Evolutionary conservation across 2,888 invertebrate species (phyloP), one percentile per base, ranked within the genome.

Genomic region (Epinotia demarniana): DNA sequence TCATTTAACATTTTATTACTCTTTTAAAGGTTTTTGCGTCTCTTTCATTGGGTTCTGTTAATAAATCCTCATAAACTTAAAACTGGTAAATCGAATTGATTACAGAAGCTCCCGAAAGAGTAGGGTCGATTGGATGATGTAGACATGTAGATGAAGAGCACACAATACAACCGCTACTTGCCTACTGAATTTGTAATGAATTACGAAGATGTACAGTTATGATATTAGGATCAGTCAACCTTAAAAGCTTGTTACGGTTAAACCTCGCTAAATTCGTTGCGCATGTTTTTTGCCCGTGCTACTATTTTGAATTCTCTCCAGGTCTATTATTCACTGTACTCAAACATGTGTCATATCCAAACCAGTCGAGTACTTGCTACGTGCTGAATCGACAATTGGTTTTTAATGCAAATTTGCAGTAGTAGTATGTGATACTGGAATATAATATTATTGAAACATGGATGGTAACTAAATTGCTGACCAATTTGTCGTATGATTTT

Each of bases 261-360:
- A 78, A 76, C 76, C 78, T 64, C 68, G 57, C 63, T 72, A 75
- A 79, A 77, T 80, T 76, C 69, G 75, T 66, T 68, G 18, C 60
- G 57, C 64, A 60, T 79, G 81, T 80, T 79, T 84, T 84, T 82
- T 80, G 81, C 83, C 81, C 79, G 74, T 78, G 71, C 71, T 60
- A 77, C 77, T 79, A 86, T 87, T 85, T 81, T 39, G 81, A 82
- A 90, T 87, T 89, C 89, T 75, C 78, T 76, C 73, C 83, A 83
- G 84, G 89, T 82, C 62, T 77, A 79, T 72, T 81, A 81, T 81
- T 82, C 83, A 81, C 82, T 84, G 84, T 83, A 84, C 80, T 82
- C 79, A 78, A 85, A 92, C 93, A 93, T 89, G 86, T 93, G 93
- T 93, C 91, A 91, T 90, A 89, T 86, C 92, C 92, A 90, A 91